Evolutionary conservation across 2,113 vertebrate species (phyloP).

Genomic region (Anolis sagrei): DNA sequence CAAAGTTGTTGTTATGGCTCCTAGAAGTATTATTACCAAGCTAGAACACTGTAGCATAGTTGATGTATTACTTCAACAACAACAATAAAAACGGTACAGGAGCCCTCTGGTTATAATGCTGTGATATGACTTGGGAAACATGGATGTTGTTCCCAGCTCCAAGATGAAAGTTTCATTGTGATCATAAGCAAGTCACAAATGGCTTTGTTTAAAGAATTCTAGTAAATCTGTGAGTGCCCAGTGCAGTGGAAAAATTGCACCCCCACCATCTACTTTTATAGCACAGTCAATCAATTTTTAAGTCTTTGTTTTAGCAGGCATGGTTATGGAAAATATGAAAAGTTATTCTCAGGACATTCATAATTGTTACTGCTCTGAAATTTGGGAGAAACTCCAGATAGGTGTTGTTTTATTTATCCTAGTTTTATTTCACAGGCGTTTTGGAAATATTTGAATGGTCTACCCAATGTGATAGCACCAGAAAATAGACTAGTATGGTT

Average conservation of each 20-base stretch:
- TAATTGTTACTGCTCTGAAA: background rate
- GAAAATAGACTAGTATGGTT: background rate
- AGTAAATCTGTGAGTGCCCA: background rate
- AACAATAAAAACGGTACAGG: background rate
- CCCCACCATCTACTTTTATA: background rate
- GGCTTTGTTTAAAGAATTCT: background rate
- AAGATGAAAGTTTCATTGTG: background rate
- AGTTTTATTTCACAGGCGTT: background rate
- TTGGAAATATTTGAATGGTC: background rate
- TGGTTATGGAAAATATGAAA: background rate
- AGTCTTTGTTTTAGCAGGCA: background rate
- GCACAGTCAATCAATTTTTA: background rate
- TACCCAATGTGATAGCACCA: background rate
- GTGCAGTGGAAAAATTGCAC: background rate
- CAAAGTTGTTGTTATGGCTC: background rate
- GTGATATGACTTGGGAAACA: background rate
- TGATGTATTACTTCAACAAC: background rate
- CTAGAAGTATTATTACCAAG: background rate
- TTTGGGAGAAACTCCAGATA: background rate
- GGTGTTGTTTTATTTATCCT: background rate
- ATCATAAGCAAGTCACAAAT: background rate
- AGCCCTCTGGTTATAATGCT: background rate
- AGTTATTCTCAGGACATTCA: background rate
- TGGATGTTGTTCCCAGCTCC: background rate
- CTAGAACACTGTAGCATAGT: background rate